Conservation (phyloP, 2,888 invertebrate species). For the Conchocele bisecta region DNA sequence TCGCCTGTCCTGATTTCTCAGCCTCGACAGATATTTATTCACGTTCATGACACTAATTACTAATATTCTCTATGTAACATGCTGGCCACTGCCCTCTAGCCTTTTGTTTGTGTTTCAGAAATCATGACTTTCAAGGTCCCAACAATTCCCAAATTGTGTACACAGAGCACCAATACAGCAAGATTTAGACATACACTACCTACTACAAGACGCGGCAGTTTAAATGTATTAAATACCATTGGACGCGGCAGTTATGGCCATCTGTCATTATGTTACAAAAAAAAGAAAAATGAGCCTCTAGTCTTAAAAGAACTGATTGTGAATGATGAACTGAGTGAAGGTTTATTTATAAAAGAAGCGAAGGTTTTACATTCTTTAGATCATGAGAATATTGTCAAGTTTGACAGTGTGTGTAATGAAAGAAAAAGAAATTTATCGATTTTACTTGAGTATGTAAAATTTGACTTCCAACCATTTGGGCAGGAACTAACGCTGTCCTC, state of each 20-base stretch:
- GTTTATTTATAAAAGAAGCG: not conserved
- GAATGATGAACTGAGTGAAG: not conserved
- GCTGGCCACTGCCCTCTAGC: too few relatives aligned
- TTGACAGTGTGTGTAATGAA: slow-evolving; percentile 18
- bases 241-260: slow-evolving; percentile 4
- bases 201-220: not conserved
- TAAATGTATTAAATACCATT: slow-evolving; percentile 4
- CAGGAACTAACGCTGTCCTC: slow-evolving; percentile 9
- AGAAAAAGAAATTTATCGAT: not conserved
- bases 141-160: too few relatives aligned
- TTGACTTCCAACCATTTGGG: slow-evolving; percentile 7
- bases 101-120: too few relatives aligned
- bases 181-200: too few relatives aligned
- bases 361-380: not conserved
- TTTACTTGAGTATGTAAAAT: slow-evolving; percentile 16
- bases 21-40: too few relatives aligned
- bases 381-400: slow-evolving; percentile 20
- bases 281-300: not conserved
- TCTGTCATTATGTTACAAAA: slow-evolving; percentile 5
- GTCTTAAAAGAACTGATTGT: not conserved
- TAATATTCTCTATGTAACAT: too few relatives aligned
- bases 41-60: too few relatives aligned
- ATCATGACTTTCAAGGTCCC: too few relatives aligned
- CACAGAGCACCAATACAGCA: too few relatives aligned
- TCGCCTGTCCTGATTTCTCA: too few relatives aligned